Evolutionary conservation across 2,113 vertebrate genomes (phyloP).

Genomic region (Sinosuthora webbiana): DNA sequence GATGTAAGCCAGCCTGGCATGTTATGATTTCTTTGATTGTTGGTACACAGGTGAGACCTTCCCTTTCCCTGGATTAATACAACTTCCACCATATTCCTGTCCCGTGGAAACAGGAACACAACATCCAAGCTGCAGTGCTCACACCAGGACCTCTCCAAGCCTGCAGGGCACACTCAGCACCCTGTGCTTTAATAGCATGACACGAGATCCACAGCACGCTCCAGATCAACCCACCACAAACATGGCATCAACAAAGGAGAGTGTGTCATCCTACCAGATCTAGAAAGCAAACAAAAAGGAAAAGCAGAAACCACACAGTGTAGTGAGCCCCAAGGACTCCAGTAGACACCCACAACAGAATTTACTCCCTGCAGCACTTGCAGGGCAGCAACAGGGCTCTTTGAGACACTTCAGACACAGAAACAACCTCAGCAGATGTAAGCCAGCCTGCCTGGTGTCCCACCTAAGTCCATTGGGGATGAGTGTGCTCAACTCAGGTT

Average conservation of each 20-base stretch:
- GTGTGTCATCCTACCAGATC: background rate
- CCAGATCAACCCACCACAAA: background rate
- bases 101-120: background rate
- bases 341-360: background rate
- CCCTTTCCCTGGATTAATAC: background rate
- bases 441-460: background rate
- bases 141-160: background rate
- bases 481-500: background rate
- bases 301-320: background rate
- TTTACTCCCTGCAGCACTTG: background rate
- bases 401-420: background rate
- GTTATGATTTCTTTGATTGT: background rate
- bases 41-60: background rate
- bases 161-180: background rate
- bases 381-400: background rate
- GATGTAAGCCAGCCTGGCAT: background rate
- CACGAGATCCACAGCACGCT: accelerated
- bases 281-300: background rate
- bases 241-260: accelerated
- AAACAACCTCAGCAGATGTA: background rate
- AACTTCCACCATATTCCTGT: background rate
- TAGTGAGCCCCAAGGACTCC: background rate
- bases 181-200: accelerated
- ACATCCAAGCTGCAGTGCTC: background rate
- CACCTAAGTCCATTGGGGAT: background rate